Conservation (phyloP, 2,113 vertebrate genomes). For the Rhadina sibilatrix region DNA sequence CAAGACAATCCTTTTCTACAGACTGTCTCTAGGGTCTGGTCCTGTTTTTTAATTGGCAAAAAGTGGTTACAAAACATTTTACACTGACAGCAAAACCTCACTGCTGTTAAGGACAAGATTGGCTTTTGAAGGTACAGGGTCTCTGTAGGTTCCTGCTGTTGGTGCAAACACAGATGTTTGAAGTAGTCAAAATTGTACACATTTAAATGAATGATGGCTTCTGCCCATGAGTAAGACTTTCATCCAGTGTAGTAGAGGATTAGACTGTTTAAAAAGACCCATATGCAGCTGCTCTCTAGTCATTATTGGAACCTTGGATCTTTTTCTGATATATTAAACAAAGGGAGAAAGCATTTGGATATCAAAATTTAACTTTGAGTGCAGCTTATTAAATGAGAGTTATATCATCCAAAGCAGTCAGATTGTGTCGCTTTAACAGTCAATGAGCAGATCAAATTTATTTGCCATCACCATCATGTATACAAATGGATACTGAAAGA, state of each 20-base stretch:
- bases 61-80: background rate
- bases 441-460: background rate
- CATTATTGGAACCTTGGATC: background rate
- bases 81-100: background rate
- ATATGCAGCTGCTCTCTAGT: background rate
- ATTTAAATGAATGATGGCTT: background rate
- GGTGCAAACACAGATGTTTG: background rate
- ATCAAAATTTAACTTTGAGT: background rate
- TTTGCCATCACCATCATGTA: background rate
- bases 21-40: background rate
- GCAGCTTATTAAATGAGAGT: background rate
- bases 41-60: constrained; percentile 23
- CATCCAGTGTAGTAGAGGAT: background rate
- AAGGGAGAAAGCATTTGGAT: background rate
- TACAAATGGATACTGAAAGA: background rate
- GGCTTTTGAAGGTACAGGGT: background rate
- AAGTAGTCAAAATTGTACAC: background rate
- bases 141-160: background rate
- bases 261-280: background rate
- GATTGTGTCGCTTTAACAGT: background rate
- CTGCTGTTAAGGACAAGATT: background rate
- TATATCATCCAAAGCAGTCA: background rate
- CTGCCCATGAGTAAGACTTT: background rate
- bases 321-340: background rate
- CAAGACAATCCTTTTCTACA: constrained; percentile 4